phyloP scores from a whole-genome alignment of 2,888 invertebrate genomes.

The Sinodicranocentrus sp. region DNA sequence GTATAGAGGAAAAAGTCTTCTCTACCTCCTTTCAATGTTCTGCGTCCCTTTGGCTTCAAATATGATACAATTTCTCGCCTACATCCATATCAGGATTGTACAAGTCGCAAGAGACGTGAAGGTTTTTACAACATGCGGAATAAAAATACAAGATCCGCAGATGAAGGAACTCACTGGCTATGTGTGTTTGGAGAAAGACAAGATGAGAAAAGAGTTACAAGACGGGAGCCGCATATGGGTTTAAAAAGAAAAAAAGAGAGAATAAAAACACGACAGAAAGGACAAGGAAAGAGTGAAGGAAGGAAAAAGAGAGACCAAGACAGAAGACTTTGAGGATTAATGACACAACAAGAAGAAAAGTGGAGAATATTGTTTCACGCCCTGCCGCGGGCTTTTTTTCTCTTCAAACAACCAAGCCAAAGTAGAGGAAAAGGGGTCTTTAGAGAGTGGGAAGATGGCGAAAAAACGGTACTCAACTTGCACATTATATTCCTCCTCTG shows the following conservation, averaged over 20 bases:
- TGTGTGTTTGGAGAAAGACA: background rate
- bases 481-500: too few relatives aligned
- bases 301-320: conserved; percentile 14
- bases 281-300: conserved; percentile 17
- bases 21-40: background rate
- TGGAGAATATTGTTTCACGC: conserved; percentile 62
- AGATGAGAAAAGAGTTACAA: conserved; percentile 8
- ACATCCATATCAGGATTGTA: background rate
- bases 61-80: conserved; percentile 1
- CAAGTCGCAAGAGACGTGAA: too few relatives aligned
- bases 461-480: too few relatives aligned
- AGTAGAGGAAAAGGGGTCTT: background rate
- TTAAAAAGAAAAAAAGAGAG: background rate
- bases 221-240: background rate
- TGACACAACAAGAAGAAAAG: conserved; percentile 65
- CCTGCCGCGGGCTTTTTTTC: conserved; percentile 40
- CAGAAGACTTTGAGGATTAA: conserved; percentile 62
- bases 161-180: conserved; percentile 18
- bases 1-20: background rate
- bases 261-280: conserved; percentile 4
- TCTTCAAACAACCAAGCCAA: conserved; percentile 1
- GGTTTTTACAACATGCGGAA: too few relatives aligned
- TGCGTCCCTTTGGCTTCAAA: background rate
- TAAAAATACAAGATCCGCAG: conserved; percentile 24
- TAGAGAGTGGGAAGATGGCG: too few relatives aligned